Base-by-base conservation (phyloP, 2,113 vertebrate genomes). In the Gasterosteus aculeatus region DNA sequence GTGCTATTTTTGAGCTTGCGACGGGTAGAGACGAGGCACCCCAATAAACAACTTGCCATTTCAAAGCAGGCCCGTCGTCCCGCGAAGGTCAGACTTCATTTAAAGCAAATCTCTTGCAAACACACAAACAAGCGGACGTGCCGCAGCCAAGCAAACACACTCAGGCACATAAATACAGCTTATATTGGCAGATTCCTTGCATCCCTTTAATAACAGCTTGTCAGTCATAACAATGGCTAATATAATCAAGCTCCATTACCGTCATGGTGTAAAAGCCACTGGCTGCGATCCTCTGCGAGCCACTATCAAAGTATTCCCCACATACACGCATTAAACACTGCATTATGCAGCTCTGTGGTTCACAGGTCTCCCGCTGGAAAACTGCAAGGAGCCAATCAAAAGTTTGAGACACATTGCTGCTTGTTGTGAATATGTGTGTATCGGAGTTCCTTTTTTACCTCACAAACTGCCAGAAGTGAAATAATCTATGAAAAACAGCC, bases 1-100 rank as follows among this genome's bases (percentile, higher is more conserved):
- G 78, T 85, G 80, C 88, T 87, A 85, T 88, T 69, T 85, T 56
- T 62, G 80, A 79, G 81, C 78, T 81, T 7, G 58, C 66, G 39
- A 77, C 60, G 65, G 77, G 72, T 66, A 51, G 72, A 63, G 59
- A 61, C 38, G 82, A 82, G 72, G 54, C 79, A 81, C 84, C 82
- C 80, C 85, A 90, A 93, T 90, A 91, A 91, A 88, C 85, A 89
- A 83, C 76, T 87, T 86, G 87, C 86, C 91, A 89, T 92, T 90
- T 93, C 65, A 85, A 85, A 83, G 73, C 68, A 78, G 85, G 64
- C 72, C 68, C 74, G 75, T 85, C 85, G 73, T 69, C 58, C 81
- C 57, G 57, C 72, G 85, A 88, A 90, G 90, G 90, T 91, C 90
- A 89, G 79, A 86, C 87, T 87, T 92, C 83, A 92, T 91, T 87